Base-by-base conservation (phyloP, 1,140 invertebrate genomes). In the Tribolium madens region DNA sequence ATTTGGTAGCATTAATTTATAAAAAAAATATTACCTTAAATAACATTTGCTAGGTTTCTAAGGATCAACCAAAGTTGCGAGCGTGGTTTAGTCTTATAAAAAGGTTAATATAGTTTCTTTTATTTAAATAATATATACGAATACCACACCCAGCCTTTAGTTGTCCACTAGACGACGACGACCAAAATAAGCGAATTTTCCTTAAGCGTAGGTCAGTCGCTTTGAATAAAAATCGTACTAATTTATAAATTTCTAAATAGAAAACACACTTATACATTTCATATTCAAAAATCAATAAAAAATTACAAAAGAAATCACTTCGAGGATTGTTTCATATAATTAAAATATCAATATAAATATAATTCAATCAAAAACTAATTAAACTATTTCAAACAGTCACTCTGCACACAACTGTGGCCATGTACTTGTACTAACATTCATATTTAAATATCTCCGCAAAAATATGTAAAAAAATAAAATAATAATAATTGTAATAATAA, bases 391-490 rank as follows among this genome's bases (percentile, higher is more conserved):
- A 83, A 84, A 85, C 84, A 86, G 84, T 84, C 85, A 85, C 82
- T 83, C 84, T 82, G 81, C 82, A 82, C 84, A 84, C 84, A 83
- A 81, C 76, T 82, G 83, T 84, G 83, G 80, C 85, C 82, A 85
- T 83, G 80, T 81, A 85, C 84, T 86, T 85, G 84, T 85, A 85
- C 84, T 85, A 85, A 86, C 85, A 85, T 86, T 84, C 79, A 84
- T 86, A 85, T 80, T 85, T 85, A 86, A 85, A 86, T 86, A 86
- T 86, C 83, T 86, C 81, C 83, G 84, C 83, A 85, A 86, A 86
- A 86, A 86, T 85, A 86, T 85, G 84, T 86, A 85, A 85, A 86
- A 86, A 86, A 85, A 85, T 86, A 86, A 86, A 86, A 86, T 85
- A 85, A 85, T 85, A 85, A 85, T 80, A 77, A 78, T 80, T 80